A percentile compares a stretch with the other conserved stretches of the same genome.
These are phyloP conservation scores for Xenopus laevis DNA, from an alignment of 2,113 vertebrate genomes.

Conservation along the genomic window DNA sequence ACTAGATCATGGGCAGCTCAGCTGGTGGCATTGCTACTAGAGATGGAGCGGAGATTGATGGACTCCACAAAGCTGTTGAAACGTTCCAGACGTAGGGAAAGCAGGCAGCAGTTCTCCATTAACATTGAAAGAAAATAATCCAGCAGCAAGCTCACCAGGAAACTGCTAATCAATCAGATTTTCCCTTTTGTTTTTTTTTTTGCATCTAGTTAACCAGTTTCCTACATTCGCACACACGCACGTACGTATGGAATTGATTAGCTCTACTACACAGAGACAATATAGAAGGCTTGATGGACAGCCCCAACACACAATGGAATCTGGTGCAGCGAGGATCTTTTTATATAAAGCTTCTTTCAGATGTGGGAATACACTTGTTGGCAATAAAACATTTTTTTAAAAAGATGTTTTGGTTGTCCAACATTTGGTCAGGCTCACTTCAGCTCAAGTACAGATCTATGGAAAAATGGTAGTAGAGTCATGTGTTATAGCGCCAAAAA, in stretches of 20 bases:
- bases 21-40: constrained; percentile 24
- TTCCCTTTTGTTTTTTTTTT: not conserved
- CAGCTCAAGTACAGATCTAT: too few species aligned
- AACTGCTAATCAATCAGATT: constrained; percentile 13
- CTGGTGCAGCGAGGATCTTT: too few species aligned
- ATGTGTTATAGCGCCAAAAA: too few species aligned
- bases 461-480: too few species aligned
- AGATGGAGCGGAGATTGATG: not conserved
- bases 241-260: not conserved
- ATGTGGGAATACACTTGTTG: too few species aligned
- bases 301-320: too few species aligned
- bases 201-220: constrained; percentile 20
- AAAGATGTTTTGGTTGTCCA: too few species aligned
- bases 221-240: constrained; percentile 17
- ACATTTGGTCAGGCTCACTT: too few species aligned
- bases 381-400: too few species aligned
- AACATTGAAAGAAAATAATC: constrained; percentile 19
- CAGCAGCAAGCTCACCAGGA: constrained; percentile 5
- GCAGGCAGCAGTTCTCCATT: constrained; percentile 16
- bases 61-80: not conserved
- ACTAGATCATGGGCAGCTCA: not conserved
- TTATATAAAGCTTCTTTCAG: too few species aligned
- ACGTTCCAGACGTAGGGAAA: not conserved
- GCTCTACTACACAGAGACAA: too few species aligned
- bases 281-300: not conserved